A percentile compares a stretch with the other conserved stretches of the same genome.
Evolutionary conservation across 1,140 invertebrate species (phyloP).

Genomic region (Calycopis cecrops): DNA sequence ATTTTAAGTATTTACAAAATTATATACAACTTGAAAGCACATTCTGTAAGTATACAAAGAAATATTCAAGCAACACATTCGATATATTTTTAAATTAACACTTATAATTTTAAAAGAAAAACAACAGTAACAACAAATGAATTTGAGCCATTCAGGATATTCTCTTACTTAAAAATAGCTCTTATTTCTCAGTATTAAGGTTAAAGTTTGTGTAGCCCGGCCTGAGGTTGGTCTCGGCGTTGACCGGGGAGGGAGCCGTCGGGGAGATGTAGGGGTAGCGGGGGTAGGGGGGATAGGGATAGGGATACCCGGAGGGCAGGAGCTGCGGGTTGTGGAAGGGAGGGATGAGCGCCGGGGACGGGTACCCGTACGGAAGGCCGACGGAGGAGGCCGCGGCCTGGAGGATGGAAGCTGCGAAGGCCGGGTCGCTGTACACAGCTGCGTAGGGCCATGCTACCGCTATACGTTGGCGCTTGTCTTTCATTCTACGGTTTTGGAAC

Average conservation of each 20-base stretch:
- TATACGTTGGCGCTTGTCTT: conserved; percentile 96
- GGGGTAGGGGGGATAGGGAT: conserved; percentile 53
- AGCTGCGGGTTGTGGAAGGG: conserved; percentile 69
- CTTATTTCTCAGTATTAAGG: conserved; percentile 62
- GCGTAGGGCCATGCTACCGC: conserved; percentile 96
- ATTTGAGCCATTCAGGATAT: not conserved
- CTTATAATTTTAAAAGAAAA: conserved; percentile 5
- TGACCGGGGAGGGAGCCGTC: conserved; percentile 51
- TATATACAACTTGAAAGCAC: not conserved
- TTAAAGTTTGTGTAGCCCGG: conserved; percentile 60
- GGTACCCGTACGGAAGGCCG: conserved; percentile 77
- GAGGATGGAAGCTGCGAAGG: conserved; percentile 92
- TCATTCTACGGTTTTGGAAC: conserved; percentile 99
- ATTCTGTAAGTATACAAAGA: not conserved
- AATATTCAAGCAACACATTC: conserved; percentile 1
- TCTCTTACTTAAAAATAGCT: conserved; percentile 13
- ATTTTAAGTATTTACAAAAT: conserved; percentile 3
- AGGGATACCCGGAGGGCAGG: conserved; percentile 69
- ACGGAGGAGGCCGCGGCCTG: conserved; percentile 88
- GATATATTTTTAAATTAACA: conserved; percentile 1
- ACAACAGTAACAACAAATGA: conserved; percentile 1
- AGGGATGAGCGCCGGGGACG: conserved; percentile 68
- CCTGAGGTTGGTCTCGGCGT: conserved; percentile 46
- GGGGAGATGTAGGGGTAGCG: conserved; percentile 60
- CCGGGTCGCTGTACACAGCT: conserved; percentile 93